phyloP scores from a whole-genome alignment of 2,888 invertebrate genomes.

The Metopia argyrocephala region DNA sequence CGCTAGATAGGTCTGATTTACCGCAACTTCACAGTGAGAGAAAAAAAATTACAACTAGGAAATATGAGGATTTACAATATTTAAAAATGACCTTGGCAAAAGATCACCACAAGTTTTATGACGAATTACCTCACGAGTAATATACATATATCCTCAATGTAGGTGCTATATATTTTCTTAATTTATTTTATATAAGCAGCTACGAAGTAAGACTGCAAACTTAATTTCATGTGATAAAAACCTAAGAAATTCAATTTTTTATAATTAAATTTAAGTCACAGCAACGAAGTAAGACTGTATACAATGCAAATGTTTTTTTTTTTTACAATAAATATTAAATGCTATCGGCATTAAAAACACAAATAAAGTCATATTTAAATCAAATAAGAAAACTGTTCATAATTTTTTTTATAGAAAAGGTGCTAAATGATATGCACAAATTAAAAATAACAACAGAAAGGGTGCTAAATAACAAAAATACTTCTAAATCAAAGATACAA shows the following conservation, averaged over 20 bases:
- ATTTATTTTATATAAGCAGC: too few relatives aligned
- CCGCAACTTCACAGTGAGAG: constrained; percentile 13
- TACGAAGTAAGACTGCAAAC: constrained; percentile 28
- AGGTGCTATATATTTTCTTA: constrained; percentile 33
- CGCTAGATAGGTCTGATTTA: constrained; percentile 36
- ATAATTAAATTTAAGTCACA: constrained; percentile 31
- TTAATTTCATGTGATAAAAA: constrained; percentile 39
- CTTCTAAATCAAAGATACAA: constrained; percentile 32
- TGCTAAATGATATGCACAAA: constrained; percentile 41
- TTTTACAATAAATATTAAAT: too few relatives aligned
- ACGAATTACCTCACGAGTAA: constrained; percentile 35
- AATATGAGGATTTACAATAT: constrained; percentile 45
- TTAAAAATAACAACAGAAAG: constrained; percentile 38
- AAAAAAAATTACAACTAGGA: constrained; percentile 32
- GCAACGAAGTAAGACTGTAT: constrained; percentile 42
- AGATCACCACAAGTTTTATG: constrained; percentile 52
- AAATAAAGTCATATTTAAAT: too few relatives aligned
- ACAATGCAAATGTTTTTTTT: constrained; percentile 38
- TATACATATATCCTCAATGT: constrained; percentile 23
- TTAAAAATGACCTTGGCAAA: constrained; percentile 39
- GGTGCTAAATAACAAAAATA: constrained; percentile 41
- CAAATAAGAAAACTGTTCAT: too few relatives aligned
- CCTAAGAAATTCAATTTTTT: constrained; percentile 21
- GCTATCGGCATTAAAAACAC: constrained; percentile 2
- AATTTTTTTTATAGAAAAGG: constrained; percentile 39